These are phyloP conservation scores for Pinctada fucata DNA, from an alignment of 2,888 invertebrate genomes.

Conservation along the genomic window DNA sequence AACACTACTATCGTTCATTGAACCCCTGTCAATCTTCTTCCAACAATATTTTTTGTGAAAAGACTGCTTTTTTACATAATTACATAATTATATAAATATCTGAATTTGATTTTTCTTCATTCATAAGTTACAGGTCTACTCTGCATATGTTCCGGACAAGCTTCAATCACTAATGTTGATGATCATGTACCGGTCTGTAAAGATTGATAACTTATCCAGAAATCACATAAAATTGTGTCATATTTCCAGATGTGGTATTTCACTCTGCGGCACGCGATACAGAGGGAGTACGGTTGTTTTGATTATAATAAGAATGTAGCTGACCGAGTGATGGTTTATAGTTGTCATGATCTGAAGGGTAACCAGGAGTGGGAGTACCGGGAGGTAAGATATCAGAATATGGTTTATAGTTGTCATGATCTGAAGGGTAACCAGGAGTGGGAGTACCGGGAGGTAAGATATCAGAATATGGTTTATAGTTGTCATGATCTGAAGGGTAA, in stretches of 20 bases:
- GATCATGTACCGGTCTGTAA: no score
- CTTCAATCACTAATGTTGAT: no score
- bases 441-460: constrained; percentile 71
- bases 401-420: constrained; percentile 71
- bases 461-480: constrained; percentile 48
- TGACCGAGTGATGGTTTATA: constrained; percentile 53
- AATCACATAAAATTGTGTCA: neutral
- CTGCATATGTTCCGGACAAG: no score
- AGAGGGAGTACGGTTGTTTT: neutral
- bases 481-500: constrained; percentile 78
- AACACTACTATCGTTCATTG: no score
- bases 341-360: constrained; percentile 77
- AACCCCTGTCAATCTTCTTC: no score
- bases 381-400: constrained; percentile 46
- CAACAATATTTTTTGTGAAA: no score
- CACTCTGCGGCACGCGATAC: neutral
- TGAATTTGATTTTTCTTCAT: no score
- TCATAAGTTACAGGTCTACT: no score
- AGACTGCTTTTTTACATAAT: no score
- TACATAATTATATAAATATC: no score
- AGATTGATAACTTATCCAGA: no score
- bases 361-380: constrained; percentile 78
- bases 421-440: constrained; percentile 78
- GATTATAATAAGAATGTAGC: neutral
- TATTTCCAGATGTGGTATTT: constrained; percentile 2